A percentile compares a stretch with the other conserved stretches of the same genome.
phyloP scores from a whole-genome alignment of 2,113 vertebrate species.

The Pristiophorus japonicus region DNA sequence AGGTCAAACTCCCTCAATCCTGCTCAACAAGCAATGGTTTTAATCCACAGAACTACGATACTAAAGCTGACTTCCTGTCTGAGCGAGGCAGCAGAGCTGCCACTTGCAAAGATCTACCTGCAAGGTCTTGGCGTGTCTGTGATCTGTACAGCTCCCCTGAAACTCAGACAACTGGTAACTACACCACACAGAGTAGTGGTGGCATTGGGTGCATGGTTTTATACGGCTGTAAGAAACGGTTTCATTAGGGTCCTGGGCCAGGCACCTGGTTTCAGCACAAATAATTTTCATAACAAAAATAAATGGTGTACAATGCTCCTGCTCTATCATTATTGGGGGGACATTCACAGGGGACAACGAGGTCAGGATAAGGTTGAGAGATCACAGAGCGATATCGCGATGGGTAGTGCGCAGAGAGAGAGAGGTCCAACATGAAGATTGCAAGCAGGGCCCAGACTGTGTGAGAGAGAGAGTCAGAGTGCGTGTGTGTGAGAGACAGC shows the following conservation, averaged over 20 bases:
- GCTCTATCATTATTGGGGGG: background rate
- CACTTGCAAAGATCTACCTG: background rate
- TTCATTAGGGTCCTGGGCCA: background rate
- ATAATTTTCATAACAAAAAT: slow-evolving; percentile 16
- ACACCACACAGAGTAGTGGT: background rate
- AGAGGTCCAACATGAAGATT: background rate
- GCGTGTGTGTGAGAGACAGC: too few species aligned
- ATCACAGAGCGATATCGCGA: background rate
- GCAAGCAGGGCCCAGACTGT: too few species aligned
- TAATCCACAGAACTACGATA: background rate
- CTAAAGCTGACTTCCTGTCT: background rate
- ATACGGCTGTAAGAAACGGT: background rate
- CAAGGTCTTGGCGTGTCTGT: background rate
- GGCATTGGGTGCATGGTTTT: background rate
- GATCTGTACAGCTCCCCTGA: background rate
- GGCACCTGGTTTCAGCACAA: background rate
- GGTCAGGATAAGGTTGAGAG: background rate
- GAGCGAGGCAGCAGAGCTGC: background rate
- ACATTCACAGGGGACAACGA: background rate
- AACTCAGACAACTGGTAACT: background rate
- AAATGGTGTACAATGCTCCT: background rate
- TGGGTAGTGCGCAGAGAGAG: background rate
- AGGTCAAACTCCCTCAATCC: background rate
- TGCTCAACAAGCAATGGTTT: background rate
- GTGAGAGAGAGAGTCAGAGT: too few species aligned